Base-by-base conservation (phyloP, 2,797 vertebrate species). In the Neoniphon sammara region DNA sequence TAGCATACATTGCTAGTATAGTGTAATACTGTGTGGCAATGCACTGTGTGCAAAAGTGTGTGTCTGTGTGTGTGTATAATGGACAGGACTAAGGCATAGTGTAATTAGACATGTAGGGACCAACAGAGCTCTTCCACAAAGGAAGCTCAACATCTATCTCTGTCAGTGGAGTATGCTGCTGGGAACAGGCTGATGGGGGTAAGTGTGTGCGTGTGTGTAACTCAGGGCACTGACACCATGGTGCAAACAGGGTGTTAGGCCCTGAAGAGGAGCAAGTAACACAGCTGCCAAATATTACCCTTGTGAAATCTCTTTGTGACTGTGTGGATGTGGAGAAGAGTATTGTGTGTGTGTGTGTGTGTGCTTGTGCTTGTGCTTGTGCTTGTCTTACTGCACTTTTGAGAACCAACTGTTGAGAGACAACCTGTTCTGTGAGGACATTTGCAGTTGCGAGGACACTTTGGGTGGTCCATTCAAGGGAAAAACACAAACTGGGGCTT, bases 161-260 rank as follows among this genome's bases (percentile, higher is more conserved):
- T 91, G 91, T 93, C 91, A 93, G 34, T 63, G 8, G 84, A 58
- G 86, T 88, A 94, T 92, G 91, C 79, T 90, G 83, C 84, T 84
- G 88, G 89, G 82, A 91, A 91, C 9, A 80, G 81, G 68, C n/a
- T 46, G 14, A 27, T 27, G 25, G 2, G 25, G 2, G 25, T 27
- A 27, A 27, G 57, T 64, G 52, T 47, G 62, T 15, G 34, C 59
- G 60, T 34, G 21, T 72, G 49, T 64, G 27, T 2, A n/a, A 34
- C 15, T 7, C 36, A 18, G 75, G 63, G 73, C 83, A 87, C 44
- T 88, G 80, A 91, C 85, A 84, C 76, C 18, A 17, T 55, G 65
- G 80, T 83, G 85, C 63, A 84, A 76, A 77, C 3, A 20, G 55
- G 54, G 62, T 78, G 67, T 17, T 70, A 64, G 55, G 42, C 52